These are phyloP conservation scores for Agonopterix arenella DNA, from an alignment of 2,888 invertebrate genomes.

Conservation along the genomic window DNA sequence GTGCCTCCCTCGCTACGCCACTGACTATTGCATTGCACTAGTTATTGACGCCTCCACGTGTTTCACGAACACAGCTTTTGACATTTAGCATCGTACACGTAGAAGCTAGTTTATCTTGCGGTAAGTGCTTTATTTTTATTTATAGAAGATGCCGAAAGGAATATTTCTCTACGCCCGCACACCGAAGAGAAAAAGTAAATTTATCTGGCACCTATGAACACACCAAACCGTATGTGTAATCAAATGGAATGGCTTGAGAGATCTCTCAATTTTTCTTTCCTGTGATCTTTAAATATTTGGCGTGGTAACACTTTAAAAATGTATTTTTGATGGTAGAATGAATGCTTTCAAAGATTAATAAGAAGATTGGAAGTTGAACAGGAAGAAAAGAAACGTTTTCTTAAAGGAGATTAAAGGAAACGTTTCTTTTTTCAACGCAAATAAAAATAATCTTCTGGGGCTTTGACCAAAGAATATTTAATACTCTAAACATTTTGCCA, in stretches of 20 bases:
- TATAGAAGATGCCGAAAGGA: conserved; percentile 21
- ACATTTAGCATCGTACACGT: too few relatives aligned
- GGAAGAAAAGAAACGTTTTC: too few relatives aligned
- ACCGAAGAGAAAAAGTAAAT: conserved; percentile 35
- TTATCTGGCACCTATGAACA: conserved; percentile 23
- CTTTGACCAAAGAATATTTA: too few relatives aligned
- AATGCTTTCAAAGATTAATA: too few relatives aligned
- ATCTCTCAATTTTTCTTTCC: not conserved
- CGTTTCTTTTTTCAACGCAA: not conserved
- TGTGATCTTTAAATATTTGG: conserved; percentile 9
- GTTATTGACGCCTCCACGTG: too few relatives aligned
- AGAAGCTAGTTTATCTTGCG: not conserved
- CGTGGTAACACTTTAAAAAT: not conserved
- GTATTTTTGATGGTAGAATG: too few relatives aligned
- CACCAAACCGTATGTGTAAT: conserved; percentile 20
- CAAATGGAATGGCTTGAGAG: conserved; percentile 17
- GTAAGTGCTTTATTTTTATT: conserved; percentile 14
- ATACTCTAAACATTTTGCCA: too few relatives aligned
- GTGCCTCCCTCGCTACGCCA: too few relatives aligned
- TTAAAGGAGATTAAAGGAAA: not conserved
- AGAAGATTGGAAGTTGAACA: too few relatives aligned
- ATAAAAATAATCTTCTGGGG: too few relatives aligned
- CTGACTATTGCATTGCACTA: too few relatives aligned
- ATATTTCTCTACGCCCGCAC: conserved; percentile 21
- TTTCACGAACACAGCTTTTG: too few relatives aligned